Evolutionary conservation across 2,888 invertebrate genomes (phyloP).

Genomic region (Caradrina kadenii): DNA sequence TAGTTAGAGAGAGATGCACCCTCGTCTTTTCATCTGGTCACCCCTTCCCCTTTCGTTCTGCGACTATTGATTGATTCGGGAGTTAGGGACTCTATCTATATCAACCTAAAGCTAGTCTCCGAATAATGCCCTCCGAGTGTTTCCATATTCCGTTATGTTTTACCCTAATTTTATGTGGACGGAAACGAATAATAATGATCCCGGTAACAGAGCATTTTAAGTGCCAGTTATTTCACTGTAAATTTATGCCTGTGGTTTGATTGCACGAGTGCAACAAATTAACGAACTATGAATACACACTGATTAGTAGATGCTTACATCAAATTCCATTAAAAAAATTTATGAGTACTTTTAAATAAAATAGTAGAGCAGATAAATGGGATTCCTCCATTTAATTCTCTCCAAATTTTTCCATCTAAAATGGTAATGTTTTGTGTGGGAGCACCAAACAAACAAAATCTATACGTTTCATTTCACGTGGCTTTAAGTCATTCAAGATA

Average conservation of each 20-base stretch:
- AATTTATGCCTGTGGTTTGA: too few species aligned
- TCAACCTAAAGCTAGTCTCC: neutral
- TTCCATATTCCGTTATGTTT: neutral
- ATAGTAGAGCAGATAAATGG: too few species aligned
- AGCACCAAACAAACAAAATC: neutral
- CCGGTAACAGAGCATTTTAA: too few species aligned
- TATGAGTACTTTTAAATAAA: too few species aligned
- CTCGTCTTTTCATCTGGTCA: too few species aligned
- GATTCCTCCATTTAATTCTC: neutral
- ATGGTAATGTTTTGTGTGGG: neutral
- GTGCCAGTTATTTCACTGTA: too few species aligned
- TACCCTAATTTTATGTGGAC: neutral
- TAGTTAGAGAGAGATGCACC: conserved; percentile 2
- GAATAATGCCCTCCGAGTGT: neutral
- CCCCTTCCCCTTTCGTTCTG: neutral
- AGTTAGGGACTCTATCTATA: neutral
- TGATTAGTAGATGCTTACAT: too few species aligned
- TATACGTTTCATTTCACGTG: conserved; percentile 24
- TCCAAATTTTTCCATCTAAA: neutral
- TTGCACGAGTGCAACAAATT: too few species aligned
- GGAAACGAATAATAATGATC: too few species aligned
- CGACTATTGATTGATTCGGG: conserved; percentile 11
- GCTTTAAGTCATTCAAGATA: neutral
- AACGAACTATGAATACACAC: too few species aligned
- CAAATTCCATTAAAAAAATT: too few species aligned